A percentile compares a stretch with the other conserved stretches of the same genome.
These are phyloP conservation scores for Heliconius congener DNA, from an alignment of 1,140 invertebrate species.

Conservation along the genomic window DNA sequence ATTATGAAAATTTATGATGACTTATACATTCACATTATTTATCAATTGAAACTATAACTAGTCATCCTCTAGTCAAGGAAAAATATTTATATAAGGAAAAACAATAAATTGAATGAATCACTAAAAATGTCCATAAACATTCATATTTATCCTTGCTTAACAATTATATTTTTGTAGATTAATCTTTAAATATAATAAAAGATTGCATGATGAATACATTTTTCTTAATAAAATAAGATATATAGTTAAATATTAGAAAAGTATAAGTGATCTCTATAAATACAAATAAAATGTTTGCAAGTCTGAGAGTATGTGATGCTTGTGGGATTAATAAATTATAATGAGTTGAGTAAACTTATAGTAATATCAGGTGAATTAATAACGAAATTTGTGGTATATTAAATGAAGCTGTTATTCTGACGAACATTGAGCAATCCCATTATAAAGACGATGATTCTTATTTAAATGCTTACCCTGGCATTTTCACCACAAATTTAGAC, in stretches of 20 bases:
- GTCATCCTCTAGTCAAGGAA: no score
- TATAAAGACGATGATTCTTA: slow-evolving; percentile 55
- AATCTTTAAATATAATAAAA: not conserved
- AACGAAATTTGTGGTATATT: not conserved
- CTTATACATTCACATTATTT: no score
- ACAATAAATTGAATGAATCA: not conserved
- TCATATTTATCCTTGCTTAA: not conserved
- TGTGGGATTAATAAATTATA: not conserved
- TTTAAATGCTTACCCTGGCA: slow-evolving; percentile 74
- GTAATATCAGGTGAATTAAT: not conserved
- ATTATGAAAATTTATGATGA: no score
- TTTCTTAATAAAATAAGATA: not conserved
- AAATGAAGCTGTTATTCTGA: not conserved
- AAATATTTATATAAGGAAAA: not conserved
- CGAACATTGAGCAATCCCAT: slow-evolving; percentile 3
- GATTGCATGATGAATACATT: not conserved
- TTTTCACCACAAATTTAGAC: slow-evolving; percentile 47
- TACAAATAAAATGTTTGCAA: not conserved
- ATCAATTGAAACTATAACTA: no score
- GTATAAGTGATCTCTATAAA: not conserved
- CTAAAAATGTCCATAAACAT: not conserved
- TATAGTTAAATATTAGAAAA: not conserved
- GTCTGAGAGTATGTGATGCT: not conserved
- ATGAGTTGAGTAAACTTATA: not conserved
- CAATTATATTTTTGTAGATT: not conserved